Percentiles rank a stretch among this genome's conserved stretches.
These are phyloP conservation scores for Nebria salina DNA, from an alignment of 2,888 invertebrate species.

Conservation along the genomic window DNA sequence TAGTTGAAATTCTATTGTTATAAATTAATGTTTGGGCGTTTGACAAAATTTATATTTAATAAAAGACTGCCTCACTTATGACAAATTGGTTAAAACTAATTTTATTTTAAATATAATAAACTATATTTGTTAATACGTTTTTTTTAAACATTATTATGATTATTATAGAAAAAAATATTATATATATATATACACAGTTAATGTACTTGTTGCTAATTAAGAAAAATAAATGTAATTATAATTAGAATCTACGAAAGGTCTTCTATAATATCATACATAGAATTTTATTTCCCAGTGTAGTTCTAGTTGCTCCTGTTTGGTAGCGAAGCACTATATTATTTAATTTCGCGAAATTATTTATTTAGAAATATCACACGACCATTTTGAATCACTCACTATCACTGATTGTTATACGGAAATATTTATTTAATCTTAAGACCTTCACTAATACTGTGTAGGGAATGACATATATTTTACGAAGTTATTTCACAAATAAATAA, in stretches of 20 bases:
- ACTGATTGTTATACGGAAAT: too few species aligned
- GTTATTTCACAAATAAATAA: too few species aligned
- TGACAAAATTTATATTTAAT: slow-evolving; percentile 3
- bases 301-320: too few species aligned
- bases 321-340: too few species aligned
- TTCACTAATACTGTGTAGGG: too few species aligned
- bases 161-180: slow-evolving; percentile 44
- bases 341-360: too few species aligned
- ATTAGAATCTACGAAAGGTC: slow-evolving; percentile 25
- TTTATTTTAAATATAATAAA: slow-evolving; percentile 41
- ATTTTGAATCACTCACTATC: too few species aligned
- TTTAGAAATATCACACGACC: too few species aligned
- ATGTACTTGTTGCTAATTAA: slow-evolving; percentile 47
- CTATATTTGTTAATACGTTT: slow-evolving; percentile 43
- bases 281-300: too few species aligned
- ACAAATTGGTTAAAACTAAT: slow-evolving; percentile 38
- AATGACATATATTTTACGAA: too few species aligned
- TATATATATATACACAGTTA: slow-evolving; percentile 45
- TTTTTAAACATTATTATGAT: slow-evolving; percentile 20
- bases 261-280: too few species aligned
- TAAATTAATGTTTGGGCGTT: not conserved
- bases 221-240: slow-evolving; percentile 43
- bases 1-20: not conserved
- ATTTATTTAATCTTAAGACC: too few species aligned
- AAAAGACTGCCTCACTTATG: slow-evolving; percentile 38